Conservation (phyloP, 2,797 vertebrate genomes). For the Emydoidea blandingii region DNA sequence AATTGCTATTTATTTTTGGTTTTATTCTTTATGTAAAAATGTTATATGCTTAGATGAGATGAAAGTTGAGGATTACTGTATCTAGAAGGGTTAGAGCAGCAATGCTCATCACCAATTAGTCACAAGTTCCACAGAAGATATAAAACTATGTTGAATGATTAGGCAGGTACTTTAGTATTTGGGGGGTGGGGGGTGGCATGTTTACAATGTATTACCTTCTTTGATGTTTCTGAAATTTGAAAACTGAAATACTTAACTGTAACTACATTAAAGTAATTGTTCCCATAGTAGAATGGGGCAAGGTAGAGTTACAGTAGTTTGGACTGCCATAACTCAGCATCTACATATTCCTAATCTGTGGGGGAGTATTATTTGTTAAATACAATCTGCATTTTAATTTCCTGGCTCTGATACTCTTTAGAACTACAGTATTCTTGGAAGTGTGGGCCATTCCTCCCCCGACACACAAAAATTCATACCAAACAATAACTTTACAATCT, state of each 20-base stretch:
- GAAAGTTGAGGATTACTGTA: not conserved
- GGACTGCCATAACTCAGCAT: not conserved
- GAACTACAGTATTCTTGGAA: not conserved
- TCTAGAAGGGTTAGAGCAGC: not conserved
- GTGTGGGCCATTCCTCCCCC: not conserved
- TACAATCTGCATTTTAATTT: not conserved
- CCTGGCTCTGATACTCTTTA: not conserved
- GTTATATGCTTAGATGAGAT: not conserved
- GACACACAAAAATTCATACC: not conserved
- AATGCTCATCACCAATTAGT: not conserved
- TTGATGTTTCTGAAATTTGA: not conserved
- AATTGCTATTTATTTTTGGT: not conserved
- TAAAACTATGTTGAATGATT: not conserved
- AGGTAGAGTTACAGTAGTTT: not conserved
- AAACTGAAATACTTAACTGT: not conserved
- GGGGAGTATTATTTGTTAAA: not conserved
- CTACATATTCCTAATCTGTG: not conserved
- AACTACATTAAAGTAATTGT: not conserved
- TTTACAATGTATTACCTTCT: not conserved
- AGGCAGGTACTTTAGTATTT: not conserved
- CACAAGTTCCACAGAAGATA: not conserved
- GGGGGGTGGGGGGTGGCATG: not conserved
- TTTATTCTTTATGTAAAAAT: not conserved
- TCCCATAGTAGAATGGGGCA: not conserved
- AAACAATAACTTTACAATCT: not conserved